Conservation (phyloP, 2,797 vertebrate genomes). For the Peromyscus attwateri region DNA sequence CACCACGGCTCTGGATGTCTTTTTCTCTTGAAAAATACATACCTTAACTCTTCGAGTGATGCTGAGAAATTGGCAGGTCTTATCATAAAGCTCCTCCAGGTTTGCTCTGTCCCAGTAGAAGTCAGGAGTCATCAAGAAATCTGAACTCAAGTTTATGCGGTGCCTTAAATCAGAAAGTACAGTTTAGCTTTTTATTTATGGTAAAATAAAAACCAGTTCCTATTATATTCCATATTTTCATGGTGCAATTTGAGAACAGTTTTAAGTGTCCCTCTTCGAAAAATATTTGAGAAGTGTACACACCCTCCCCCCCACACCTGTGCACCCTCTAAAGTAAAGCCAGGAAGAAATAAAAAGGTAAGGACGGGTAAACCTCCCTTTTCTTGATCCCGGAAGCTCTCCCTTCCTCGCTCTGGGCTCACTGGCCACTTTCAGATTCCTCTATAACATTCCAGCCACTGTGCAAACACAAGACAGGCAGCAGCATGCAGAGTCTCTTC, state of each 20-base stretch:
- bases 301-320: not conserved
- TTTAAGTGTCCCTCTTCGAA: not conserved
- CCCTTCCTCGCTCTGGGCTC: not conserved
- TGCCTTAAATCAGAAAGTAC: slow-evolving; percentile 88
- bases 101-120: slow-evolving; percentile 99
- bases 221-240: not conserved
- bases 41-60: slow-evolving; percentile 98
- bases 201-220: slow-evolving; percentile 51
- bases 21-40: slow-evolving; percentile 53
- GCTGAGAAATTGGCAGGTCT: slow-evolving; percentile 97
- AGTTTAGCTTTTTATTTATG: not conserved
- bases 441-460: not conserved
- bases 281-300: not conserved
- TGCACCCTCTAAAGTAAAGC: not conserved
- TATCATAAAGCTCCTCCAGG: slow-evolving; percentile 97
- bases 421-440: not conserved
- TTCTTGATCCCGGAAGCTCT: not conserved
- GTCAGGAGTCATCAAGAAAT: slow-evolving; percentile 97
- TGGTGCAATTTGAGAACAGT: not conserved
- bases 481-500: not conserved
- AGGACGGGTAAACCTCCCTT: not conserved
- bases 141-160: slow-evolving; percentile 98
- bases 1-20: not conserved
- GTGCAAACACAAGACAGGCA: not conserved
- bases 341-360: not conserved